Evolutionary conservation across 2,113 vertebrate species (phyloP), one percentile per base, ranked within the genome.

Genomic region (Hyaena hyaena): DNA sequence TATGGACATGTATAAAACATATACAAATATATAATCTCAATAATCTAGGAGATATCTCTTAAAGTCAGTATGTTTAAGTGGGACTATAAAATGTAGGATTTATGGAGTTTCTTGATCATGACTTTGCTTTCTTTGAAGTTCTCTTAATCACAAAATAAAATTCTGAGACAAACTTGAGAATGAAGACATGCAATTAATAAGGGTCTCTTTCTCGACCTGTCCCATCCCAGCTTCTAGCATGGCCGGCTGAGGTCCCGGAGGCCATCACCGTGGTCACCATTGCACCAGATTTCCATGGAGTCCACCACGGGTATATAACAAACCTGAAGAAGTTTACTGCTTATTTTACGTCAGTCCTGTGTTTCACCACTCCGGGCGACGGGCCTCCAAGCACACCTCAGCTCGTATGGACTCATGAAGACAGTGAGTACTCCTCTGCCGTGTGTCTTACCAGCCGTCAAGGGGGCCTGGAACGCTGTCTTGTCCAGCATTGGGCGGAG

Each of bases 281-380:
- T 9, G 99, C 99, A 4, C 99, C 99, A 0, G 99, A 99, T 97
- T 99, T 99, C 98, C 99, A 99, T 0, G 99, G 99, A 0, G 98
- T 99, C 28, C 99, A 99, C 95, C 99, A 99, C 0, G 99, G 99
- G 31, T 98, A 99, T 87, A 99, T 99, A 96, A 98, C 98, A 1
- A 99, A 99, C 92, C 98, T 99, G 96, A 99, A 95, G 98, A 99
- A 99, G 93, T 99, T 99, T 97, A 99, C 99, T 3, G 95, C 98
- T 61, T 99, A 99, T 98, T 99, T 99, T 16, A 98, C 99, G 0
- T 99, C 99, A 0, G 99, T 99, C 28, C 99, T 99, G 82, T 99
- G 99, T 84, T 99, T 99, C 98, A 99, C 99, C 58, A 99, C 99
- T 0, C 99, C 99, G 0, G 99, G 99, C 2, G 99, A 99, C 0